These are phyloP conservation scores for Corvus cornix DNA, from an alignment of 2,113 vertebrate genomes.

Conservation along the genomic window DNA sequence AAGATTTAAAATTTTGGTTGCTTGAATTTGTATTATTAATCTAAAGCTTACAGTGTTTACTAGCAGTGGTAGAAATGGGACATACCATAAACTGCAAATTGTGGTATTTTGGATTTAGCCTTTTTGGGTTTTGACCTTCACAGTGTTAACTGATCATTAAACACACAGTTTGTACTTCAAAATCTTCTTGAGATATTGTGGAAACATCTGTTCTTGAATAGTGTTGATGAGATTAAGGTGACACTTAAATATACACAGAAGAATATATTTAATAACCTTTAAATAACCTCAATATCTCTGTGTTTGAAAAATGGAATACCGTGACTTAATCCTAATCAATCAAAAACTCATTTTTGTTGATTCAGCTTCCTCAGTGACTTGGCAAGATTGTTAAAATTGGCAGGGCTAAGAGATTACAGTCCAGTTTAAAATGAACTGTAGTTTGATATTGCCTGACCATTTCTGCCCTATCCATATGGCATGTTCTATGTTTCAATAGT, in stretches of 20 bases:
- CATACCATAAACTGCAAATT: neutral
- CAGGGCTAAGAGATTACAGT: conserved; percentile 12
- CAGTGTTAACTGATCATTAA: neutral
- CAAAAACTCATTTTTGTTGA: conserved; percentile 62
- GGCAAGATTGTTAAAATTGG: conserved; percentile 34
- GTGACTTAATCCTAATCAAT: conserved; percentile 60
- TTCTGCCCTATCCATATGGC: neutral
- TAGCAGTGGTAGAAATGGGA: neutral
- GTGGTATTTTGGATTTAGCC: neutral
- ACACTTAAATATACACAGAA: neutral
- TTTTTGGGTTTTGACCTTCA: conserved; percentile 19
- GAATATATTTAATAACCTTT: conserved; percentile 59
- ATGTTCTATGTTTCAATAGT: conserved; percentile 24
- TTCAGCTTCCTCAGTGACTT: conserved; percentile 50
- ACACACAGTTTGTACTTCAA: neutral
- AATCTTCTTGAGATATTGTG: neutral
- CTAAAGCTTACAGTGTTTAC: neutral
- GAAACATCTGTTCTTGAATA: conserved; percentile 13
- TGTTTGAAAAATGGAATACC: conserved; percentile 42
- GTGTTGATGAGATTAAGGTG: neutral
- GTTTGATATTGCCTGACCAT: neutral
- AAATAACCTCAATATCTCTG: conserved; percentile 40
- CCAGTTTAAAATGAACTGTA: neutral
- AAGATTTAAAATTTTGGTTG: neutral
- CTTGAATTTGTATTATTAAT: neutral